Base-by-base conservation (phyloP, 2,888 invertebrate genomes). In the Ophion costatus region DNA sequence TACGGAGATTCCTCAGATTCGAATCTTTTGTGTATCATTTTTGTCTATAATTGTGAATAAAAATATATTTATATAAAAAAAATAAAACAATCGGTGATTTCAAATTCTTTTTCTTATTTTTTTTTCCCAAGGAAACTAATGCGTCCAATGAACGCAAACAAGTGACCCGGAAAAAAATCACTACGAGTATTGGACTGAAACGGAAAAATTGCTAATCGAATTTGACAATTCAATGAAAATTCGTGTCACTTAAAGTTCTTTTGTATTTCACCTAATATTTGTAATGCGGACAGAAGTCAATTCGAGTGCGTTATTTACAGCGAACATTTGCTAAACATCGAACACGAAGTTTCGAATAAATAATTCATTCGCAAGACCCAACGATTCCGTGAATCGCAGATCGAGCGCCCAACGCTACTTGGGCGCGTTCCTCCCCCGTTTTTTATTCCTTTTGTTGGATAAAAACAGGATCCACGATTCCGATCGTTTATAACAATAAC, bases 331-430 rank as follows among this genome's bases (percentile, higher is more conserved):
- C 71, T 59, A 73, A 56, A 59, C 76, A 67, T 77, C 59, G 56
- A 76, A 76, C 24, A 20, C 42, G 24, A 9, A 64, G 38, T 38
- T 63, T 69, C 57, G 69, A 84, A 84, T 78, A 84, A 84, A 84
- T 84, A 84, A 73, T 77, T 83, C 73, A 81, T 84, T 84, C 77
- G 74, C 81, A 70, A 79, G 51, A 79, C 82, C 59, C 74, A 67
- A 33, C 20, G 45, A 51, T 51, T 51, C 51, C 51, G 17, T 14
- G 51, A 51, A 51, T 17, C 51, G 51, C 14, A 17, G 51, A 74
- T 64, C 63, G 61, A 17, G 51, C 61, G 38, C 29, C n/a, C 71
- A 71, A 84, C 78, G 75, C 24, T 59, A 74, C n/a, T 42, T 29
- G 38, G 57, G 57, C 69, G 70, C 75, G 33, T 66, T 56, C 56